These are phyloP conservation scores for Sylvilagus bachmani DNA, from an alignment of 2,113 vertebrate species.

Conservation along the genomic window DNA sequence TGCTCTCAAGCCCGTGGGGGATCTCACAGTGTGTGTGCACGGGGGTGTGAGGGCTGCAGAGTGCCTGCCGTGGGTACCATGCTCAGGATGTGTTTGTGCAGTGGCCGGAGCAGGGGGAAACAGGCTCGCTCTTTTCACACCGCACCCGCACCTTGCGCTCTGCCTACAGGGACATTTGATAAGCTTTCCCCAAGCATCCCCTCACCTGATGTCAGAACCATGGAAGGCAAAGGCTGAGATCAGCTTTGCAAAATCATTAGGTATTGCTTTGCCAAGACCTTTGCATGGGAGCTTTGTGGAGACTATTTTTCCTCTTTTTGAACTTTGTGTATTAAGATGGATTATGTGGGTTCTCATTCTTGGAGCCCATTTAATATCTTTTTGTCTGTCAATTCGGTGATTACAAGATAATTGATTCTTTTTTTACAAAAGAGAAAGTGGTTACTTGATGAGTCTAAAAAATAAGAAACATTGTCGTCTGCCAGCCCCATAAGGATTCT, in stretches of 20 bases:
- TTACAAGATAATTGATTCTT: neutral
- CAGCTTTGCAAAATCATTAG: neutral
- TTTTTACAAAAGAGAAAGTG: neutral
- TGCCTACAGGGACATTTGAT: neutral
- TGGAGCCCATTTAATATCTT: neutral
- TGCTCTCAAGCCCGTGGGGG: neutral
- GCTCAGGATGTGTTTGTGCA: neutral
- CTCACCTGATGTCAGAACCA: neutral
- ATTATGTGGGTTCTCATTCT: neutral
- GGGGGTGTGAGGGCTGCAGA: neutral
- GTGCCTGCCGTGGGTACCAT: neutral
- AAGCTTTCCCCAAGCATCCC: neutral
- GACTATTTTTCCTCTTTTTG: neutral
- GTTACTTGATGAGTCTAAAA: neutral
- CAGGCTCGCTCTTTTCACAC: neutral
- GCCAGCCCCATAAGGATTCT: neutral
- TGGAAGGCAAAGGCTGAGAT: neutral
- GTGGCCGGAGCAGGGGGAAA: neutral
- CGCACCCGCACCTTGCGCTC: neutral
- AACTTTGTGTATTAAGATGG: conserved; percentile 17
- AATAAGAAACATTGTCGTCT: neutral
- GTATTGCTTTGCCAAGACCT: neutral
- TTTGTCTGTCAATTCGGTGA: neutral
- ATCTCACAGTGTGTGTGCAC: neutral
- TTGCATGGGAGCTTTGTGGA: neutral